Percentiles rank a stretch among this genome's conserved stretches.
Conservation (phyloP, 2,797 vertebrate species). For the Eulemur albifrons region DNA sequence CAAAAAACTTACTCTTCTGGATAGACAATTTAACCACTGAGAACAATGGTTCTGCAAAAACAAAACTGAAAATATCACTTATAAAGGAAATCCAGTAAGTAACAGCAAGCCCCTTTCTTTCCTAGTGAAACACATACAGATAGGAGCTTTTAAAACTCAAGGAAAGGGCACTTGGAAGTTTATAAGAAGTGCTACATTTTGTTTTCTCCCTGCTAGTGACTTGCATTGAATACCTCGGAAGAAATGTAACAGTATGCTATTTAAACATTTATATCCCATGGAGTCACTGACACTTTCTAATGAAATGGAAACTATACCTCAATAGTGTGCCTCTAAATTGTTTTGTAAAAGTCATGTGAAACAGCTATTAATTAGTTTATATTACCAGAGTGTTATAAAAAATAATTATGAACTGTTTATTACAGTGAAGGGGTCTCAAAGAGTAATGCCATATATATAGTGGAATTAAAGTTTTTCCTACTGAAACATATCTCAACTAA, state of each 20-base stretch:
- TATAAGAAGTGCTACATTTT: neutral
- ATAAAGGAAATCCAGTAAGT: neutral
- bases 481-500: neutral
- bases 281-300: neutral
- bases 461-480: neutral
- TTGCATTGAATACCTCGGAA: neutral
- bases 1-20: neutral
- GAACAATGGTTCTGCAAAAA: neutral
- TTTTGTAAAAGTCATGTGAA: constrained; percentile 24
- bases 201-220: neutral
- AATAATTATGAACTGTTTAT: constrained; percentile 1
- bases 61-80: neutral
- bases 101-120: neutral
- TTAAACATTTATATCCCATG: neutral
- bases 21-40: neutral
- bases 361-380: neutral
- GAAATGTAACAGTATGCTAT: neutral
- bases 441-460: neutral
- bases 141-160: neutral
- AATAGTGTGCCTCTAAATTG: neutral
- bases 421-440: constrained; percentile 13
- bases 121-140: neutral
- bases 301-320: neutral
- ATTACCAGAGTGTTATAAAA: constrained; percentile 14
- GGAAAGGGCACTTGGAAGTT: neutral